Evolutionary conservation across 2,113 vertebrate species (phyloP).

Genomic region (Lophotis ruficrista): DNA sequence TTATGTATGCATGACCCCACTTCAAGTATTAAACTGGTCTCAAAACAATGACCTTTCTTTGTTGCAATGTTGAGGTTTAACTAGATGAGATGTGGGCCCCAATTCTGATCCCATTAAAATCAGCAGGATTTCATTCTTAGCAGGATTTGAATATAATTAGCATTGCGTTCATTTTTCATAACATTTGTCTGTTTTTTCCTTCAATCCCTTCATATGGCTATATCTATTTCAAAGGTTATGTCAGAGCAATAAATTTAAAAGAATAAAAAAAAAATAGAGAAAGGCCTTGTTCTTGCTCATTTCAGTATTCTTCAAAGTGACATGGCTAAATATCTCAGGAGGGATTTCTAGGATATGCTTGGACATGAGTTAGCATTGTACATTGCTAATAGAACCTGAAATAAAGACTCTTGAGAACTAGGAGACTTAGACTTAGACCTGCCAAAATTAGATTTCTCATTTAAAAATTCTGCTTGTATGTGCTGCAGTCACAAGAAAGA

Average conservation of each 20-base stretch:
- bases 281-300: constrained; percentile 3
- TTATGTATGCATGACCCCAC: constrained; percentile 40
- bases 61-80: constrained; percentile 27
- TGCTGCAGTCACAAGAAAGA: not conserved
- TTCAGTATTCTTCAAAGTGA: constrained; percentile 44
- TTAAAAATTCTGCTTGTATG: constrained; percentile 33
- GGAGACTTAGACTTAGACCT: not conserved
- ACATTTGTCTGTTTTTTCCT: constrained; percentile 23
- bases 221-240: constrained; percentile 23
- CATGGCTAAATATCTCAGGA: constrained; percentile 44
- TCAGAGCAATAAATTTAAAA: not conserved
- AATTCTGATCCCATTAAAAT: constrained; percentile 41
- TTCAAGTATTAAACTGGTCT: constrained; percentile 43
- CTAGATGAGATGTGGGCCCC: not conserved
- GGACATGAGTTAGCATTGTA: not conserved
- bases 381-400: constrained; percentile 31
- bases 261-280: not conserved
- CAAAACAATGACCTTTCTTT: constrained; percentile 46
- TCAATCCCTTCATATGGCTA: not conserved
- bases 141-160: constrained; percentile 62
- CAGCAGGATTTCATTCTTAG: constrained; percentile 39
- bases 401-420: constrained; percentile 2
- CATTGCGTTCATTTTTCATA: constrained; percentile 37
- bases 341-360: constrained; percentile 11
- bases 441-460: constrained; percentile 27